Evolutionary conservation across 2,113 vertebrate genomes (phyloP), one percentile per base, ranked within the genome.

Genomic region (Scolopax mira): DNA sequence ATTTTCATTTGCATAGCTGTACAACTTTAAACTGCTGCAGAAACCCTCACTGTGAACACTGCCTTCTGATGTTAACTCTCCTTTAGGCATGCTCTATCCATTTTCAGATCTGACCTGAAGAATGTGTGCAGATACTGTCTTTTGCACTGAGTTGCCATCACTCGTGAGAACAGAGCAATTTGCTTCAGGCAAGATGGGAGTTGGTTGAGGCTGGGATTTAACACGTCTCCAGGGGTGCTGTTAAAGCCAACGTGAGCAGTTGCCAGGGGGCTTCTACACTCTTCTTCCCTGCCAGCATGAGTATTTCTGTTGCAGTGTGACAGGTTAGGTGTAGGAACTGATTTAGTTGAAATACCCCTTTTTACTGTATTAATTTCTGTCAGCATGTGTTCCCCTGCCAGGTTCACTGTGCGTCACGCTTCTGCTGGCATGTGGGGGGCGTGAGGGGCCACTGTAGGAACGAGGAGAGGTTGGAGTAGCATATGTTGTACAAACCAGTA

Each of bases 301-400:
- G 14, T 10, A 3, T 22, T 71, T 3, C 0, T 6, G 2, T 46
- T 49, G 1, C 71, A 15, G 4, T 17, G 44, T 60, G 74, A 55
- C 64, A 66, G 79, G 19, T 85, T 33, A 31, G 44, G 10, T 61
- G 46, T 7, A 37, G 77, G 54, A 77, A 14, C 41, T 9, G 54
- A 72, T 79, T 30, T 52, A 5, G 6, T 7, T 85, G 58, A 17
- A 85, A 61, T 41, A 9, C 6, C 23, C 52, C 39, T 67, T 71
- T 27, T 67, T 5, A 1, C 21, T 41, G 24, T 27, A 13, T 65
- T 52, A 17, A 1, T 57, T 61, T 82, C 24, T 39, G 9, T 30
- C 2, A 0, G 21, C 49, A 4, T 8, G 3, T 31, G 16, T 48
- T 78, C 35, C 31, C n/a, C 14, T 1, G 0, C 14, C 54, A 42